phyloP scores from a whole-genome alignment of 2,888 invertebrate genomes.

The Unio pictorum region DNA sequence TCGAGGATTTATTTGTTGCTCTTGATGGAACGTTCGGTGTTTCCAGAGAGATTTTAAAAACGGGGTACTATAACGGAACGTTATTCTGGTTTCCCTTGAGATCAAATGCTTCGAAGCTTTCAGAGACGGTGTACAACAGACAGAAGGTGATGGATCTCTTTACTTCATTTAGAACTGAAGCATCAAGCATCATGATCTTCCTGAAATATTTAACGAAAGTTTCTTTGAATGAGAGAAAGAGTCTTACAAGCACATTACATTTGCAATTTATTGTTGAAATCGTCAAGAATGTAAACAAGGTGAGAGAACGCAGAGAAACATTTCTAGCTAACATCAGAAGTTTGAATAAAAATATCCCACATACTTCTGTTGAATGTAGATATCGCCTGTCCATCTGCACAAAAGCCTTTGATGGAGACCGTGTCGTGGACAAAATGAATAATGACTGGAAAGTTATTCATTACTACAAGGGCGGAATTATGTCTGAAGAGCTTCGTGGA shows the following conservation, averaged over 20 bases:
- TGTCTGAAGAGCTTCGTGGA: slow-evolving; percentile 11
- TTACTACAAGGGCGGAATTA: slow-evolving; percentile 9
- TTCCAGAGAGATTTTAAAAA: slow-evolving; percentile 16
- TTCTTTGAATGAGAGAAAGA: too few species aligned
- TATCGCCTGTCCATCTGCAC: too few species aligned
- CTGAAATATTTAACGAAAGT: slow-evolving; percentile 43
- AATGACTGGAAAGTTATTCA: slow-evolving; percentile 13
- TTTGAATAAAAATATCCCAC: too few species aligned
- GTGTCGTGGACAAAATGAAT: too few species aligned
- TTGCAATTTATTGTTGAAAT: too few species aligned
- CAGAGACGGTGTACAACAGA: slow-evolving; percentile 47
- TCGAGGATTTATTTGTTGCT: slow-evolving; percentile 31
- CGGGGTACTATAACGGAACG: slow-evolving; percentile 54
- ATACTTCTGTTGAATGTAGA: too few species aligned
- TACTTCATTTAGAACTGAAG: slow-evolving; percentile 50
- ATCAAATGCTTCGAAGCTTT: slow-evolving; percentile 42
- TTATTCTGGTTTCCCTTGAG: slow-evolving; percentile 66
- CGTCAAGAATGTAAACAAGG: too few species aligned
- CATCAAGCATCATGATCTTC: slow-evolving; percentile 58
- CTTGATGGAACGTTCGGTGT: slow-evolving; percentile 49
- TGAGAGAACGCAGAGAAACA: too few species aligned
- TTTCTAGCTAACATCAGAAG: too few species aligned
- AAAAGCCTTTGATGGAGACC: too few species aligned
- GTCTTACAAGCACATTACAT: too few species aligned
- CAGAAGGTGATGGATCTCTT: slow-evolving; percentile 51